Base-by-base conservation (phyloP, 2,888 invertebrate genomes). In the Himalopsyche anomala region DNA sequence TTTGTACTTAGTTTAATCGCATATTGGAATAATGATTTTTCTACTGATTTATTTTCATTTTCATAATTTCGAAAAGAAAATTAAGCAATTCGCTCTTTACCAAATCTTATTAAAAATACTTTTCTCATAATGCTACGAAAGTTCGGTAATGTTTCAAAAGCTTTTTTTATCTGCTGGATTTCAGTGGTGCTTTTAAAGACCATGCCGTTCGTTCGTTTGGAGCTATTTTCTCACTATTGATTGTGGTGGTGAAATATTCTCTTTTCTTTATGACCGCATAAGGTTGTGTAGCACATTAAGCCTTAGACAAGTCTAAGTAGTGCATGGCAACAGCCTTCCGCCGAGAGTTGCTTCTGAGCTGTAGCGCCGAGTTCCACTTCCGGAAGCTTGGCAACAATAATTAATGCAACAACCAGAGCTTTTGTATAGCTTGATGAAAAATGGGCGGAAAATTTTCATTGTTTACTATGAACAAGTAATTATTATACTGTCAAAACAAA, bases 331-430 rank as follows among this genome's bases (percentile, higher is more conserved):
- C 62, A 62, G 11, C 62, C 62, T 62, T 62, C 62, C 62, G 62
- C 40, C 38, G 80, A 38, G 42, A 80, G 80, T 80, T 80, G 40
- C 80, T 38, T 38, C 9, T 36, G 38, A 40, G 80, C 74, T 74
- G 74, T 74, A 74, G 12, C 17, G 40, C 80, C 38, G 42, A 36
- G 80, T 36, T 36, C 38, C 80, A 80, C 42, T 80, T 80, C 80
- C 80, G 38, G 80, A 36, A 80, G 42, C 42, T 36, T 36, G n/a
- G 83, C 28, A 19, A 62, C 83, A 83, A 83, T 83, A 83, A 83
- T 83, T 83, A 55, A 83, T 83, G 83, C 83, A 83, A 56, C 83
- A 62, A 17, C 51, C 83, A 56, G 80, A 36, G 17, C 38, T 80
- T 80, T 80, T 80, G 80, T 80, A n/a, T 42, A 17, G 38, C 80